Evolutionary conservation across 1,140 invertebrate species (phyloP), one percentile per base, ranked within the genome.

Genomic region (Lasioglossum baleicum): DNA sequence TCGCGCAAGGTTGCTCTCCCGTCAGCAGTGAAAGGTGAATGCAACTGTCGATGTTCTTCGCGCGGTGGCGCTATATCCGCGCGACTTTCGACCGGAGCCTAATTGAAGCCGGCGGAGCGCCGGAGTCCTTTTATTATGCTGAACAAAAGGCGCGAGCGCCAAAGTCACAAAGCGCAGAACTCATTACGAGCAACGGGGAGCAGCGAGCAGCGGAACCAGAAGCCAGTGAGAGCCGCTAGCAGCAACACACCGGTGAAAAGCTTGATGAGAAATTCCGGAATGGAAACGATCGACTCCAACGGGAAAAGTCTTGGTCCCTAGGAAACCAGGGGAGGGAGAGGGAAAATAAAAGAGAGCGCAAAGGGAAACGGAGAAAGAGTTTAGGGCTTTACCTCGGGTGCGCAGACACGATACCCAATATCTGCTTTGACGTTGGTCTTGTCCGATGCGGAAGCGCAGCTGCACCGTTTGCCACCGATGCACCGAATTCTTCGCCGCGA

Each of bases 201-300:
- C 11, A 26, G 26, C 26, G 20, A 60, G 22, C 44, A 13, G 11
- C 20, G 65, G 5, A 20, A 13, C 4, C 20, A 40, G 5, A 20
- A n/a, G 65, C 40, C 20, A 44, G n/a, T 40, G 8, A 20, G 40
- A 11, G 42, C 64, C 64, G 65, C 42, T 7, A 48, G 53, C 31
- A 61, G 53, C 31, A 60, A 69, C 53, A 66, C 20, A 51, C 15
- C 31, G 31, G 72, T 42, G 48, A 35, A 60, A 67, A 65, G 60
- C 78, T 44, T 58, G 82, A 83, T 83, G 74, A 77, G 80, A 81
- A 83, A 83, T 83, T 83, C 69, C 77, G 77, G 71, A 73, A 80
- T 83, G 40, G 51, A 51, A 83, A 81, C 71, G 66, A 80, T 83
- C 81, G 77, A 70, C 81, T 58, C 35, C 7, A n/a, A 56, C 48